Evolutionary conservation across 1,140 invertebrate genomes (phyloP), one percentile per base, ranked within the genome.

Genomic region (Melanaphis sacchari): DNA sequence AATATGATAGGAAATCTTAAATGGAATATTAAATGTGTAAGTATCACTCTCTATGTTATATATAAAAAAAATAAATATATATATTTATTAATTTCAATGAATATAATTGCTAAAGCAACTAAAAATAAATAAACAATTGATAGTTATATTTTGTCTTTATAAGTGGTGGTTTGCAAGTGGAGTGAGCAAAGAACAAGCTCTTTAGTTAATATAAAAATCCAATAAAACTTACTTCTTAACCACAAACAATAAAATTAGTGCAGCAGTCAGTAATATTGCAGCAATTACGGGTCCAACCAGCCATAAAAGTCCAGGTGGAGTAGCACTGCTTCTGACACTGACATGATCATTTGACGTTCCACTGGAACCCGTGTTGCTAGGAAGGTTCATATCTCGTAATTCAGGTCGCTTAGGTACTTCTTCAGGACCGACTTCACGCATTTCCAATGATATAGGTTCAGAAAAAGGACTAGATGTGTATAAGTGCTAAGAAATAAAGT

Each of bases 391-490:
- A 21, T 89, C 93, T 18, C 59, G n/a, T 0, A 98, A 97, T 94
- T 98, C 97, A 0, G 98, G 98, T 49, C 98, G 96, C 93, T 97
- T 96, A 18, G 98, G 98, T 90, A 98, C 97, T 94, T 98, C 97
- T 8, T 98, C 98, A 1, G 98, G 97, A 31, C 98, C 98, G 7
- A 97, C 97, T 95, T 98, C 97, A 24, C 97, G 96, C 98, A 98
- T 99, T 95, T 98, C 98, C 94, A 98, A 95, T 18, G 98, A 97
- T 54, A 98, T 96, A 94, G 96, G 97, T 95, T 98, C 98, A 1
- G 98, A 99, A 95, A 98, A 99, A 31, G 98, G 98, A 95, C 98
- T 99, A 84, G 98, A 99, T 0, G 98, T 99, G 95, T 98, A 99
- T 31, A 99, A 95, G 96, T 98, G 98, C 96, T 96, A 94, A 5